Conservation (phyloP, 2,113 vertebrate species). For the Electrona antarctica region DNA sequence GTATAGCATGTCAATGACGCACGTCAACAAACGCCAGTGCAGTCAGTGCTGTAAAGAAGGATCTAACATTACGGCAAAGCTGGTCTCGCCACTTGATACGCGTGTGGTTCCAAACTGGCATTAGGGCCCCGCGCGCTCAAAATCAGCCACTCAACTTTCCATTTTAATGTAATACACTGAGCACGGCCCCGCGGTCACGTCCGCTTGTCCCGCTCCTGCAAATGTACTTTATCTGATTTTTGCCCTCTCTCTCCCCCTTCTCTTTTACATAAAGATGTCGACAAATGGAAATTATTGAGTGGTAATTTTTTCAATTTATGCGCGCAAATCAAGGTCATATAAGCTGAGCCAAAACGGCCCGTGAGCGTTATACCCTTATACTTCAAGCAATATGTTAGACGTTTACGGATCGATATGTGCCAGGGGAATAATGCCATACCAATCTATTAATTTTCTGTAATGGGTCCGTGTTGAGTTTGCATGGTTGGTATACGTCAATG, state of each 20-base stretch:
- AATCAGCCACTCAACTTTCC: constrained; percentile 70
- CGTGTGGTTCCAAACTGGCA: constrained; percentile 61
- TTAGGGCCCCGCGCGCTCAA: constrained; percentile 47
- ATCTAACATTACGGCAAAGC: constrained; percentile 50
- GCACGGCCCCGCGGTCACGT: constrained; percentile 57
- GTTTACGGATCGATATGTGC: constrained; percentile 88
- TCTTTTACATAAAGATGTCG: constrained; percentile 77
- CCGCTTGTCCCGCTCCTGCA: constrained; percentile 65
- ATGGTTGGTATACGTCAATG: constrained; percentile 81
- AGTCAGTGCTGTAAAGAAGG: constrained; percentile 26
- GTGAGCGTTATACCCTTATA: constrained; percentile 86
- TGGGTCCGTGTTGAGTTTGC: constrained; percentile 86
- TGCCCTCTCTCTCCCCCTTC: constrained; percentile 44
- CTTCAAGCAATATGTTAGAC: constrained; percentile 91
- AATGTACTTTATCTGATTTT: constrained; percentile 71
- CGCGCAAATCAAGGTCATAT: constrained; percentile 88
- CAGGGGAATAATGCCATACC: constrained; percentile 86
- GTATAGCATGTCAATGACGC: constrained; percentile 2
- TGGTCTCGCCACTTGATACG: constrained; percentile 64
- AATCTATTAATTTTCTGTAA: constrained; percentile 93
- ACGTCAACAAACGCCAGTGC: constrained; percentile 26
- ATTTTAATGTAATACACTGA: constrained; percentile 69
- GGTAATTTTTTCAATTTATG: constrained; percentile 81
- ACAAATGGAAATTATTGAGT: constrained; percentile 76
- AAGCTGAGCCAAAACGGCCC: constrained; percentile 72